These are phyloP conservation scores for Pipa parva DNA, from an alignment of 2,113 vertebrate genomes.

Conservation along the genomic window DNA sequence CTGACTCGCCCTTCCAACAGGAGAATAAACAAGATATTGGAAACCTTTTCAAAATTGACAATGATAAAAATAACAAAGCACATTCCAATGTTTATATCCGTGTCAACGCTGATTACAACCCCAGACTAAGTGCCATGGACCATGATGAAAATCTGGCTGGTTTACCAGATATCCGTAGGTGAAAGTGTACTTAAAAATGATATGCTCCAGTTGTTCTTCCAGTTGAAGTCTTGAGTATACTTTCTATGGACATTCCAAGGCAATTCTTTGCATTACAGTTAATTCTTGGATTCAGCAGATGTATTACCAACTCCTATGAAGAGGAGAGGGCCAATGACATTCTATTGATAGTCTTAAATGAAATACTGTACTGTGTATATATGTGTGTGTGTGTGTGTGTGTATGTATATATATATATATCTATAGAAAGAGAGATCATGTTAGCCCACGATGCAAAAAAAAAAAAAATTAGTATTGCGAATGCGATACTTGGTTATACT, in stretches of 20 bases:
- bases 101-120: slow-evolving; percentile 59
- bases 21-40: slow-evolving; percentile 64
- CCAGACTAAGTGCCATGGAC: slow-evolving; percentile 70
- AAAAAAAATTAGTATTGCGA: no score
- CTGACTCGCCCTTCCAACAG: slow-evolving; percentile 52
- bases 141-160: slow-evolving; percentile 77
- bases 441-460: no score
- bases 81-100: slow-evolving; percentile 64
- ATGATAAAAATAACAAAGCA: slow-evolving; percentile 73
- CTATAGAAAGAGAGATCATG: no score
- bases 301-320: slow-evolving; percentile 22
- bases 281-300: slow-evolving; percentile 65
- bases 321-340: slow-evolving; percentile 31
- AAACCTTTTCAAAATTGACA: slow-evolving; percentile 60
- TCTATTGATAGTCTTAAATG: no score
- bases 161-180: slow-evolving; percentile 88
- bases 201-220: slow-evolving; percentile 51
- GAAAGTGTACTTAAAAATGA: slow-evolving; percentile 61
- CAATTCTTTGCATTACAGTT: slow-evolving; percentile 74
- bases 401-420: no score
- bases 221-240: slow-evolving; percentile 50
- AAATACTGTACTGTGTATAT: no score
- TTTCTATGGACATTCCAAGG: slow-evolving; percentile 92
- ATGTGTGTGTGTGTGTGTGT: no score
- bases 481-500: no score